These are phyloP conservation scores for Emmelina monodactyla DNA, from an alignment of 2,888 invertebrate genomes.

Conservation along the genomic window DNA sequence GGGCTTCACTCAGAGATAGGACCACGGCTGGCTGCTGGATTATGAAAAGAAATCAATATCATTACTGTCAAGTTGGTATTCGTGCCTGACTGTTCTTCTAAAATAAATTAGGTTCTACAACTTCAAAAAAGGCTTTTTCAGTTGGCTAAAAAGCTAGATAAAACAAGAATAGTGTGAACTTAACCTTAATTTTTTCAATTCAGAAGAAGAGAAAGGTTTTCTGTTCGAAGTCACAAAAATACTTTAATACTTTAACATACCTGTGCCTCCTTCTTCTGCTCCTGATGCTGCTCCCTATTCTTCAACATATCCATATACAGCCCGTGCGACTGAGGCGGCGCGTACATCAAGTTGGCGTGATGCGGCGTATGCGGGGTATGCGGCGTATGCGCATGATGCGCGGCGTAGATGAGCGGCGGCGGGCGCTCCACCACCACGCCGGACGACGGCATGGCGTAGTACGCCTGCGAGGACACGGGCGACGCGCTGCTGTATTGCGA, in stretches of 20 bases:
- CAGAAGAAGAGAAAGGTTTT: too few relatives aligned
- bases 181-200: too few relatives aligned
- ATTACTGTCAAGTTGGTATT: too few relatives aligned
- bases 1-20: not conserved
- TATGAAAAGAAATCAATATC: not conserved
- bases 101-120: too few relatives aligned
- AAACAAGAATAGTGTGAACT: too few relatives aligned
- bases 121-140: too few relatives aligned
- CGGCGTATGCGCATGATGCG: slow-evolving; percentile 48
- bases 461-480: slow-evolving; percentile 33
- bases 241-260: slow-evolving; percentile 17
- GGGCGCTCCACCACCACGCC: slow-evolving; percentile 50
- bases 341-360: slow-evolving; percentile 39
- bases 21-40: not conserved
- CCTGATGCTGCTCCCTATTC: slow-evolving; percentile 47
- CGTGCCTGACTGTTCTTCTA: too few relatives aligned
- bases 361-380: slow-evolving; percentile 43
- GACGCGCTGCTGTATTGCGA: slow-evolving; percentile 41
- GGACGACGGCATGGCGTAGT: slow-evolving; percentile 50
- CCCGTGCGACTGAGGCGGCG: slow-evolving; percentile 45
- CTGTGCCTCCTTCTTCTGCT: slow-evolving; percentile 45
- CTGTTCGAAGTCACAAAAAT: not conserved
- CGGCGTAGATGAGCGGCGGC: slow-evolving; percentile 48
- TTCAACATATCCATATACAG: slow-evolving; percentile 51
- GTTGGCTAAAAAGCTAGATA: too few relatives aligned